These are phyloP conservation scores for Tiaroga cobitis DNA, from an alignment of 2,797 vertebrate genomes.

Conservation along the genomic window DNA sequence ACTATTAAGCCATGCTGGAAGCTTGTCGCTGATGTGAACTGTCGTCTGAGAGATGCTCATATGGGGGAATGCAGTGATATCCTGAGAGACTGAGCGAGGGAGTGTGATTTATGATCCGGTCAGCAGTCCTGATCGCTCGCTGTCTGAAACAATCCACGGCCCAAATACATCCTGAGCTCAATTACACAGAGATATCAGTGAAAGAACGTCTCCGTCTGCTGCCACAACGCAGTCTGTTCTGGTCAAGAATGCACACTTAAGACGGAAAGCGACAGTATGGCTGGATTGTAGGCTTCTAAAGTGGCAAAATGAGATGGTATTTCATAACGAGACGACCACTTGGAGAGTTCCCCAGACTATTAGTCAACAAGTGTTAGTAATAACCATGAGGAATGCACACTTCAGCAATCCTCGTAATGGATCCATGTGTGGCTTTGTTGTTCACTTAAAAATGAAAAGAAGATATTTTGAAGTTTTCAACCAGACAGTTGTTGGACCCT, in stretches of 20 bases:
- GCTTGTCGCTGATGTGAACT: neutral
- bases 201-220: neutral
- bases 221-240: neutral
- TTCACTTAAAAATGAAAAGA: too few relatives aligned
- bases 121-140: neutral
- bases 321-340: neutral
- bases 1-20: neutral
- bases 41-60: slow-evolving; percentile 8
- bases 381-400: too few relatives aligned
- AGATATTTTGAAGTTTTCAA: too few relatives aligned
- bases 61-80: slow-evolving; percentile 32
- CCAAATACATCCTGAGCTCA: neutral
- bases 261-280: neutral
- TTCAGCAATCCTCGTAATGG: neutral
- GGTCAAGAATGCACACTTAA: neutral
- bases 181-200: neutral
- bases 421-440: neutral
- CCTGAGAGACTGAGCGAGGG: slow-evolving; percentile 18
- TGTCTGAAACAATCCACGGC: slow-evolving; percentile 24
- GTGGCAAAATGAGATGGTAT: neutral
- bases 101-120: slow-evolving; percentile 25
- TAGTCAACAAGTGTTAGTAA: neutral
- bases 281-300: neutral
- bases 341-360: neutral
- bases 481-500: too few relatives aligned